Evolutionary conservation across 2,113 vertebrate species (phyloP).

Genomic region (Prochilodus magdalenae): DNA sequence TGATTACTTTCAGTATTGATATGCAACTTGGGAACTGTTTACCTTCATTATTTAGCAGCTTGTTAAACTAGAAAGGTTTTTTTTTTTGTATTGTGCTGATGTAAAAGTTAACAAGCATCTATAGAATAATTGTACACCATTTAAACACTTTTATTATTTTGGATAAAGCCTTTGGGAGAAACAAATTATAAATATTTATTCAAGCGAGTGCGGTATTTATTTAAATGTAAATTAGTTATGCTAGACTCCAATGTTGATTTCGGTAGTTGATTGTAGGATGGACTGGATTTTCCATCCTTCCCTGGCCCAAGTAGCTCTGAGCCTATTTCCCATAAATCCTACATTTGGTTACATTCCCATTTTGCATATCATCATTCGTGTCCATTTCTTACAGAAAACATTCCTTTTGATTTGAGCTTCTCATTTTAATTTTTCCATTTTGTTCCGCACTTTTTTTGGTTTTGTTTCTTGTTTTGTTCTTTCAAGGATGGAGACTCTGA

Average conservation of each 20-base stretch:
- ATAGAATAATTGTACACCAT: not conserved
- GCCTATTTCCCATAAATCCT: not conserved
- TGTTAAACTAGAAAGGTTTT: not conserved
- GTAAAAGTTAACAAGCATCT: not conserved
- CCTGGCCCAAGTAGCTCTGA: too few species aligned
- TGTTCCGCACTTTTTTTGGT: constrained; percentile 82
- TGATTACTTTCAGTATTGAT: constrained; percentile 75
- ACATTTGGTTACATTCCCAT: constrained; percentile 65
- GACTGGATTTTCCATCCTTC: not conserved
- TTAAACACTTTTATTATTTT: not conserved
- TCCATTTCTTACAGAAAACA: constrained; percentile 76
- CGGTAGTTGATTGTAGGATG: not conserved
- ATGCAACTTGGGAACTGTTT: constrained; percentile 77
- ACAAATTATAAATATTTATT: not conserved
- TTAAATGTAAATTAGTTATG: not conserved
- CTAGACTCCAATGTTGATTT: not conserved
- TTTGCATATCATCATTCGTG: constrained; percentile 82
- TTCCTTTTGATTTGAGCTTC: constrained; percentile 78
- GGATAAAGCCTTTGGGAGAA: not conserved
- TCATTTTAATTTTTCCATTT: constrained; percentile 79
- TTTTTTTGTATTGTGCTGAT: not conserved
- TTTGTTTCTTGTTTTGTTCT: constrained; percentile 94
- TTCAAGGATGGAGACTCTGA: constrained; percentile 99
- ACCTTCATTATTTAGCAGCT: not conserved
- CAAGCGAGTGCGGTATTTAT: not conserved